A percentile compares a stretch with the other conserved stretches of the same genome.
These are phyloP conservation scores for Erpetoichthys calabaricus DNA, from an alignment of 2,797 vertebrate species.

Conservation along the genomic window DNA sequence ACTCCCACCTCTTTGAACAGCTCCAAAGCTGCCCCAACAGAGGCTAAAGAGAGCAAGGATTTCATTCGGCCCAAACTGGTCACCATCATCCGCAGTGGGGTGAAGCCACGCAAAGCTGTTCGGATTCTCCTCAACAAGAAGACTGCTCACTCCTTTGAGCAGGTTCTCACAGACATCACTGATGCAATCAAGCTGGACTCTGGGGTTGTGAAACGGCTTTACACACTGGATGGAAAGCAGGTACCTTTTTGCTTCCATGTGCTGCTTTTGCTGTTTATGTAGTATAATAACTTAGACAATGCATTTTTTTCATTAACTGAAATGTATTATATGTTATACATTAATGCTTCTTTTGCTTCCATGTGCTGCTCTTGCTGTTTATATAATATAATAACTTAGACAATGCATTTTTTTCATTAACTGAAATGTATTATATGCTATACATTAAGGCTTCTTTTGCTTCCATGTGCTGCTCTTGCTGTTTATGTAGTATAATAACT, in stretches of 20 bases:
- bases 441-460: conserved; percentile 1
- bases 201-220: conserved; percentile 79
- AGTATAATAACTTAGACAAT: too few relatives aligned
- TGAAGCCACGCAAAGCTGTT: conserved; percentile 88
- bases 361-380: not conserved
- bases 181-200: conserved; percentile 94
- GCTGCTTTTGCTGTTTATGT: not conserved
- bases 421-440: too few relatives aligned
- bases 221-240: conserved; percentile 88
- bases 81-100: conserved; percentile 89
- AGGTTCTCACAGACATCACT: conserved; percentile 90
- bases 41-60: conserved; percentile 73
- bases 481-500: too few relatives aligned
- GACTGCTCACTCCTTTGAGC: conserved; percentile 90
- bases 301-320: too few relatives aligned
- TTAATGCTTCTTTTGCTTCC: conserved; percentile 1
- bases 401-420: too few relatives aligned
- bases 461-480: not conserved
- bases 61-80: conserved; percentile 93
- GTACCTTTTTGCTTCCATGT: conserved; percentile 41
- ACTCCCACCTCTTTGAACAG: conserved; percentile 66
- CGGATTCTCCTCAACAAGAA: conserved; percentile 95
- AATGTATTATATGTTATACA: too few relatives aligned
- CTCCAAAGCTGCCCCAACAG: conserved; percentile 54
- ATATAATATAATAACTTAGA: too few relatives aligned